Percentiles rank a stretch among this genome's conserved stretches.
Evolutionary conservation across 2,888 invertebrate genomes (phyloP).

Genomic region (Eubasilissa splendida): DNA sequence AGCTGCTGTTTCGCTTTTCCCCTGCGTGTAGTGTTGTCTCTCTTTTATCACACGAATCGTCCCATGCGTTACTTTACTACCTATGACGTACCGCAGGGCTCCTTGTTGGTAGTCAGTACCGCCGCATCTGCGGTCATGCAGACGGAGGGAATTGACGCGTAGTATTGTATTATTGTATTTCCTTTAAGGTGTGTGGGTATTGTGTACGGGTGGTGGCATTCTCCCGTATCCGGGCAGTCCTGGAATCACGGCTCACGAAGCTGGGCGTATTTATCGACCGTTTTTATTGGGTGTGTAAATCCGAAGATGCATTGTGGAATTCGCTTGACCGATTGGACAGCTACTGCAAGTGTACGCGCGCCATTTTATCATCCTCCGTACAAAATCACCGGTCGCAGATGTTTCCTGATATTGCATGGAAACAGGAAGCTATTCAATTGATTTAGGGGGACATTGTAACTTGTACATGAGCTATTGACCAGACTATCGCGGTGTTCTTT

Average conservation of each 20-base stretch:
- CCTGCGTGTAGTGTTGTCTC: not conserved
- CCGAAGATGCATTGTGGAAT: conserved; percentile 28
- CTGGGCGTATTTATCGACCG: conserved; percentile 43
- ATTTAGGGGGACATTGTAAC: too few species aligned
- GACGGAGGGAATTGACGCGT: conserved; percentile 45
- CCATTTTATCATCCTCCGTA: not conserved
- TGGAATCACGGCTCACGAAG: conserved; percentile 24
- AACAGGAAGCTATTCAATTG: too few species aligned
- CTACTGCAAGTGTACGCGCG: conserved; percentile 26
- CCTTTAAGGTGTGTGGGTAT: not conserved
- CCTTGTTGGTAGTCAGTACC: conserved; percentile 20
- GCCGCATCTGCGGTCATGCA: conserved; percentile 41
- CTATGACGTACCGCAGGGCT: conserved; percentile 17
- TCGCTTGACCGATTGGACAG: conserved; percentile 13
- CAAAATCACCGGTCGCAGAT: conserved; percentile 11
- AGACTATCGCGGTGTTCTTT: too few species aligned
- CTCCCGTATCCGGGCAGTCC: not conserved
- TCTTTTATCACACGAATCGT: conserved; percentile 16
- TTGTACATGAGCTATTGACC: too few species aligned
- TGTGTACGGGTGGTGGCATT: conserved; percentile 10
- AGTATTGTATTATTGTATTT: conserved; percentile 32
- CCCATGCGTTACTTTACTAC: conserved; percentile 6
- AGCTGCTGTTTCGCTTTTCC: not conserved
- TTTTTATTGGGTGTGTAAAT: conserved; percentile 37
- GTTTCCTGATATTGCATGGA: not conserved